Evolutionary conservation across 2,113 vertebrate species (phyloP).

Genomic region (Channa maculata): DNA sequence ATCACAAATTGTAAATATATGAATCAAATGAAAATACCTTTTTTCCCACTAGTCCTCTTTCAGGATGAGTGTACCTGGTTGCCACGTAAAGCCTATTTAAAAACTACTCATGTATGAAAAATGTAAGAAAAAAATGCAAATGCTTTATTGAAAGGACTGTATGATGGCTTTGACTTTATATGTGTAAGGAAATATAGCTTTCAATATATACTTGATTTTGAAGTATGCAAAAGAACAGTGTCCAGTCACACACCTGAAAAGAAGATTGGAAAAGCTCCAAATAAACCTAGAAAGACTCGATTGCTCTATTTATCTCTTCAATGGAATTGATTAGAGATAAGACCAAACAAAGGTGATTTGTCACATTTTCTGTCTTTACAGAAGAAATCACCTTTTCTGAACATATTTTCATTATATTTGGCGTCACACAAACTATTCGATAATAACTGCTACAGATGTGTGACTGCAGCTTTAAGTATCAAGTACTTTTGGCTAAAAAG

Average conservation of each 20-base stretch:
- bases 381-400: neutral
- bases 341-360: neutral
- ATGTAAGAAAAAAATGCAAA: slow-evolving; percentile 45
- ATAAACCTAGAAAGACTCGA: slow-evolving; percentile 1
- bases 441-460: slow-evolving; percentile 44
- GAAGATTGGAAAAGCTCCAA: neutral
- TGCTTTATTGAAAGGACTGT: slow-evolving; percentile 71
- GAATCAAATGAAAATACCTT: slow-evolving; percentile 20
- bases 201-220: slow-evolving; percentile 60
- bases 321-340: slow-evolving; percentile 3
- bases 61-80: slow-evolving; percentile 59
- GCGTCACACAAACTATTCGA: neutral
- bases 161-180: slow-evolving; percentile 72
- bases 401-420: neutral
- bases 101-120: slow-evolving; percentile 62
- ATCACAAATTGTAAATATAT: slow-evolving; percentile 22
- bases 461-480: slow-evolving; percentile 61
- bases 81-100: slow-evolving; percentile 73
- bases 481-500: slow-evolving; percentile 55
- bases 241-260: slow-evolving; percentile 53
- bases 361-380: neutral
- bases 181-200: slow-evolving; percentile 64
- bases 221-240: slow-evolving; percentile 61
- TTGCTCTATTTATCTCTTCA: slow-evolving; percentile 17
- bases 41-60: slow-evolving; percentile 26